Evolutionary conservation across 1,140 invertebrate species (phyloP), one percentile per base, ranked within the genome.

Genomic region (Eriocheir sinensis): DNA sequence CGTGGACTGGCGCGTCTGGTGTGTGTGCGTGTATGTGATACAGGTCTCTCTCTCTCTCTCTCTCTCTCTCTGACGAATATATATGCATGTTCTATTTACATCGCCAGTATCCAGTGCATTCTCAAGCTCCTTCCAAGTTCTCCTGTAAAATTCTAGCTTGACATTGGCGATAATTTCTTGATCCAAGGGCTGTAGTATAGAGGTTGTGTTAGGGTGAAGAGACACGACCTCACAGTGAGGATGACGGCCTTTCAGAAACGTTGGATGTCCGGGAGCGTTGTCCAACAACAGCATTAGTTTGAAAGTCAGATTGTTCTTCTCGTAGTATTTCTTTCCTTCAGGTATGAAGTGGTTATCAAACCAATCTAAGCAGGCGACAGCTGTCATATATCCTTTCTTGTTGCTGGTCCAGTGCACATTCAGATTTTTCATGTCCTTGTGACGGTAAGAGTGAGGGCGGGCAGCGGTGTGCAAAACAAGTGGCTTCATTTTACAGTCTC

Each of bases 401-500:
- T 72, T 72, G 53, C 53, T n/a, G n/a, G n/a, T n/a, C n/a, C n/a
- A n/a, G n/a, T n/a, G n/a, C n/a, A n/a, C n/a, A n/a, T n/a, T n/a
- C n/a, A n/a, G n/a, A n/a, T n/a, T n/a, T n/a, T n/a, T n/a, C n/a
- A n/a, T n/a, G n/a, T n/a, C n/a, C n/a, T n/a, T n/a, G n/a, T n/a
- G n/a, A n/a, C n/a, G n/a, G n/a, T n/a, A n/a, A n/a, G n/a, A n/a
- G n/a, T n/a, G n/a, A n/a, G n/a, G 89, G 41, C 38, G 41, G 32
- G 40, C 89, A 41, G 30, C 38, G 40, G 9, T 44, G 89, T 90
- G 44, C 8, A 44, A 38, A 48, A 90, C 89, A 34, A 90, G 89
- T 38, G 89, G 89, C 27, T 90, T 90, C 89, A 90, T 90, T 60
- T 90, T 90, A 41, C 40, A 90, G 41, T 90, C 89, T 34, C 89